Base-by-base conservation (phyloP, 2,888 invertebrate genomes). In the Volucella inflata region DNA sequence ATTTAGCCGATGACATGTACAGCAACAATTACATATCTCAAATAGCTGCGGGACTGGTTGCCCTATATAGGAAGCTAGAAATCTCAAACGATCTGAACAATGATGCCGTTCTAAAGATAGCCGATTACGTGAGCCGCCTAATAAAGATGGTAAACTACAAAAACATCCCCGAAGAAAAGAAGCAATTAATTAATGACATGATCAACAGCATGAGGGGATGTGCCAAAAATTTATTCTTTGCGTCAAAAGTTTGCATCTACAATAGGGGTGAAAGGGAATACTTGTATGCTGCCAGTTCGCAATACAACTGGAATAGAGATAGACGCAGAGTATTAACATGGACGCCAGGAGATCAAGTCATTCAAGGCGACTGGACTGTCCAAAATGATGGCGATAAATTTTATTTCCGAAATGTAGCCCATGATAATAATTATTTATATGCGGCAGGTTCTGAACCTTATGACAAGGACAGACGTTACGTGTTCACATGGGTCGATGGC, bases 251-350 rank as follows among this genome's bases (percentile, higher is more conserved):
- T 0, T 78, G 77, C 16, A 12, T 78, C 8, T 70, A 48, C 48
- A 78, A 71, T 16, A 16, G 40, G n/a, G 62, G 42, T 0, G 40
- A 21, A 6, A 0, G 1, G 2, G 70, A 71, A 11, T 48, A 70
- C n/a, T 42, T 71, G 48, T 64, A 64, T 36, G 38, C 68, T 10
- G 30, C 14, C 0, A 40, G 17, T 3, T 10, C 38, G n/a, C 62
- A 40, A 16, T 50, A 21, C 17, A 71, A 71, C 1, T 38, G 57
- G 42, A 64, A 57, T 1, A 12, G 50, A 0, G 55, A 70, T 8
- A 55, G 68, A 17, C 36, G 78, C 0, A 42, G 50, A 10, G 17
- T 78, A 14, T 55, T 71, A 2, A 78, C 78, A 4, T 78, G 57
- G 44, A 12, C 11, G 10, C 8, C 16, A 1, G n/a, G 48, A 1